Evolutionary conservation across 2,797 vertebrate species (phyloP).

Genomic region (Tamandua tetradactyla): DNA sequence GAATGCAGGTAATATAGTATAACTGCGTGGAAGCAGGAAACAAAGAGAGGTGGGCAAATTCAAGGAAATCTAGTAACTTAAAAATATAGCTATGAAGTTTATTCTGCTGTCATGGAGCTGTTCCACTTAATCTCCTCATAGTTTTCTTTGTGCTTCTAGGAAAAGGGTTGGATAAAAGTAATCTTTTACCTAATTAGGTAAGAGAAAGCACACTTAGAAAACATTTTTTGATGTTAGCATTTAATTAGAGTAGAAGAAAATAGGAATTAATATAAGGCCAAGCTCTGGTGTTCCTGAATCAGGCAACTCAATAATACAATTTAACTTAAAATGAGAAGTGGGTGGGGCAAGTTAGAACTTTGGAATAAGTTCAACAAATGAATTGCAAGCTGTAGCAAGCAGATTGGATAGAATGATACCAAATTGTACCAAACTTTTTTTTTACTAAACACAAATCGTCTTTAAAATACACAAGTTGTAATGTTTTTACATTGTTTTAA

Average conservation of each 20-base stretch:
- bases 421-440: background rate
- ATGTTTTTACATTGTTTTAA: background rate
- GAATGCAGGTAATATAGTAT: background rate
- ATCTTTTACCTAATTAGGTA: slow-evolving; percentile 49
- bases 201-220: slow-evolving; percentile 7
- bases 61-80: background rate
- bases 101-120: fast-evolving
- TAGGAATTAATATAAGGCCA: slow-evolving; percentile 19
- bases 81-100: background rate
- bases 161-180: slow-evolving; percentile 8
- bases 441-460: background rate
- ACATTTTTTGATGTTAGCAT: background rate
- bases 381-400: background rate
- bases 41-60: background rate
- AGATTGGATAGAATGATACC: background rate
- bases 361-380: background rate
- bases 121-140: background rate
- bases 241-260: slow-evolving; percentile 29
- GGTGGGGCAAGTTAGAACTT: background rate
- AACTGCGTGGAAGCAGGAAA: background rate
- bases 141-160: slow-evolving; percentile 29
- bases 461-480: background rate
- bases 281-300: background rate
- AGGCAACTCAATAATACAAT: background rate
- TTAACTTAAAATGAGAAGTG: background rate